Conservation (phyloP, 2,888 invertebrate species). For the Aplocera efformata region DNA sequence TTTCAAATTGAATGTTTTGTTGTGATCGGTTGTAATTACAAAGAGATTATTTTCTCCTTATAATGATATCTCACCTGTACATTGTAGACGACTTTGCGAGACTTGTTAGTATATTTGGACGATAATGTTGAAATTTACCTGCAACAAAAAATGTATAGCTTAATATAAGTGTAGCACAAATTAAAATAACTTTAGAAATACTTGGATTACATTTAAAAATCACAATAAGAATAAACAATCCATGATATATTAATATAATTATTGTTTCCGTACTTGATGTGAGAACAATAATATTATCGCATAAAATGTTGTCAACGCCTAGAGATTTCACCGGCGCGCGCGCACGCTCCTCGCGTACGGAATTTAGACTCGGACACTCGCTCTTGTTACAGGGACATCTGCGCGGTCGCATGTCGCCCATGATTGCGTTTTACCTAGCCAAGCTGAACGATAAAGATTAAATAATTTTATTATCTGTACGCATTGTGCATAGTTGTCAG, state of each 20-base stretch:
- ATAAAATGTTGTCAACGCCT: conserved; percentile 48
- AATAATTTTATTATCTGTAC: too few relatives aligned
- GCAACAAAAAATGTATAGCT: conserved; percentile 33
- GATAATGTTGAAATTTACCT: conserved; percentile 40
- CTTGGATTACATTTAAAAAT: too few relatives aligned
- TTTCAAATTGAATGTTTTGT: too few relatives aligned
- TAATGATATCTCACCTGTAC: conserved; percentile 7
- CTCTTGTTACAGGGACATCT: conserved; percentile 63
- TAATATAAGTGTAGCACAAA: neutral
- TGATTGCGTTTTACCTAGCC: neutral
- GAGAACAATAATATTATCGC: conserved; percentile 4
- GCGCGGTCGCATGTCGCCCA: conserved; percentile 42
- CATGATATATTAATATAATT: too few relatives aligned
- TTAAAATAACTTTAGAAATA: too few relatives aligned
- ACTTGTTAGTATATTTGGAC: conserved; percentile 6
- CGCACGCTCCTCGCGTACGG: conserved; percentile 49
- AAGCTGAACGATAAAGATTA: too few relatives aligned
- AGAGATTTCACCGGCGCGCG: conserved; percentile 54
- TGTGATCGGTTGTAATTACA: too few relatives aligned
- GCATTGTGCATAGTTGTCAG: too few relatives aligned
- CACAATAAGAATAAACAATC: too few relatives aligned
- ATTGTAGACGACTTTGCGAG: neutral
- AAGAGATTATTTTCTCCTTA: too few relatives aligned
- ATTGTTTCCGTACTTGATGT: too few relatives aligned
- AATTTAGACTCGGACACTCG: conserved; percentile 65